phyloP scores from a whole-genome alignment of 2,797 vertebrate genomes.

The Podarcis lilfordi region DNA sequence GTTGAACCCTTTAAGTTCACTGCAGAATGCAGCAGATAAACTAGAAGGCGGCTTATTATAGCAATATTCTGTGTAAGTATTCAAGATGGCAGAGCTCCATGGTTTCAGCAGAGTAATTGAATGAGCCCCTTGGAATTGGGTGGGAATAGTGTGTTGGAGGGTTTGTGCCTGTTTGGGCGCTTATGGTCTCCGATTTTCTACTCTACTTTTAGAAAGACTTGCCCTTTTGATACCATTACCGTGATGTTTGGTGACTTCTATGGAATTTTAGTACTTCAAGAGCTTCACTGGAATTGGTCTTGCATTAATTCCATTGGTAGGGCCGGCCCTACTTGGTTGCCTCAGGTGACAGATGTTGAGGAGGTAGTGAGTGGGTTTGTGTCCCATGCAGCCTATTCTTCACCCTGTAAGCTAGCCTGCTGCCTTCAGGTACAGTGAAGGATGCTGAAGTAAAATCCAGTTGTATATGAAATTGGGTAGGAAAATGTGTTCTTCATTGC shows the following conservation, averaged over 20 bases:
- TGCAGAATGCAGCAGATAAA: not conserved
- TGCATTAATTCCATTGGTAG: not conserved
- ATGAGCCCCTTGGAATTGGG: not conserved
- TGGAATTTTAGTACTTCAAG: not conserved
- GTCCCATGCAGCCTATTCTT: too few species aligned
- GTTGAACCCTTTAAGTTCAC: not conserved
- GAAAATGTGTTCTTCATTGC: too few species aligned
- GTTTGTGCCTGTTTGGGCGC: not conserved
- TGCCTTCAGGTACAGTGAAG: too few species aligned
- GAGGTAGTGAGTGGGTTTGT: too few species aligned
- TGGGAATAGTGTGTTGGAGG: not conserved
- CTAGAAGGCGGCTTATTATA: not conserved
- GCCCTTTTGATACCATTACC: not conserved
- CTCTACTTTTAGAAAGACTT: not conserved
- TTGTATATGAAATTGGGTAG: too few species aligned
- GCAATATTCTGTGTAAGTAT: not conserved
- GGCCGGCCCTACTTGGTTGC: too few species aligned
- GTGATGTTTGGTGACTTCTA: not conserved
- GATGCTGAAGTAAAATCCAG: too few species aligned
- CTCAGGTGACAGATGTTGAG: too few species aligned
- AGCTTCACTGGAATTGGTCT: not conserved
- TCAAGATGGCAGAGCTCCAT: not conserved
- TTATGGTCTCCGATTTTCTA: not conserved
- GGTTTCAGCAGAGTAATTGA: not conserved
- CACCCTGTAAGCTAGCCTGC: too few species aligned